Evolutionary conservation across 1,140 invertebrate species (phyloP), one percentile per base, ranked within the genome.

Genomic region (Chironomus striatipennis): DNA sequence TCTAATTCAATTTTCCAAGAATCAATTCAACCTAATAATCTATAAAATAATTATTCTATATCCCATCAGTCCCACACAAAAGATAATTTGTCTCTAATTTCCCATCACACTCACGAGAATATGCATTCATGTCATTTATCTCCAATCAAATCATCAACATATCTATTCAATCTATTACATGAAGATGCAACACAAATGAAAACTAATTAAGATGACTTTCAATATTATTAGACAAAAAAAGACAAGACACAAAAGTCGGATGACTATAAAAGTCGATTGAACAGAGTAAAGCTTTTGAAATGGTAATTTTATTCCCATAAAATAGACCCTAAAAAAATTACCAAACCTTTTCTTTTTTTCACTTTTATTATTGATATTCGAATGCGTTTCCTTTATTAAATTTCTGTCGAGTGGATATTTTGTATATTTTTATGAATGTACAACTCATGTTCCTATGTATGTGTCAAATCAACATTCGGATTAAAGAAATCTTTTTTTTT

Each of bases 131-230:
- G 24, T 34, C 24, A 34, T 34, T 34, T 34, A 34, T 34, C 24
- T 2, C 5, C 24, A 34, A 34, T 34, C 24, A 5, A 34, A 2
- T 34, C 24, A 34, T 34, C 24, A 2, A n/a, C 5, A 34, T 34
- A 34, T 34, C 24, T 34, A 34, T 34, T 34, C 24, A 34, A 34
- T 34, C 24, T 34, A 34, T 34, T 34, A 34, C 24, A 34, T 34
- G 24, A 34, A 34, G 24, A 5, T 5, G 24, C 1, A 2, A 2
- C 24, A 34, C 24, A 34, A 34, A 34, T 34, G 24, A 34, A 57
- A 57, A n/a, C 47, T 57, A 57, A 57, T 57, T 57, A 57, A 57
- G 47, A 57, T 57, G 47, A 57, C 47, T 57, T 57, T 57, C 47
- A 57, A n/a, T 57, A n/a, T 57, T n/a, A 57, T 34, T n/a, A 57